Conservation (phyloP, 2,888 invertebrate genomes). For the Pseudoips prasinana region DNA sequence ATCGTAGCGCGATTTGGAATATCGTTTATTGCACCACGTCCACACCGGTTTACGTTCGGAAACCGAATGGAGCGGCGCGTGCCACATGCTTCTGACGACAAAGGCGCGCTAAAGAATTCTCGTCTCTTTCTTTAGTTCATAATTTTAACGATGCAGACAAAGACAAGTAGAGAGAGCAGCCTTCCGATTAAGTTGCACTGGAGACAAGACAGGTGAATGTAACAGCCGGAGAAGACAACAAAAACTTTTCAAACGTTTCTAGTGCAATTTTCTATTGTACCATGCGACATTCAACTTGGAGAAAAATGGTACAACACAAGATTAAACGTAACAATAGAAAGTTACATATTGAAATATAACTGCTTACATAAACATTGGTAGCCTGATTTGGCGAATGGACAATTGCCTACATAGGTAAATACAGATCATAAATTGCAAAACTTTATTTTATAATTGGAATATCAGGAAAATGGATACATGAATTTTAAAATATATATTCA, state of each 20-base stretch:
- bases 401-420: too few relatives aligned
- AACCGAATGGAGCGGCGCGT: slow-evolving; percentile 78
- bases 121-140: slow-evolving; percentile 61
- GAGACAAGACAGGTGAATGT: slow-evolving; percentile 75
- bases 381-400: too few relatives aligned
- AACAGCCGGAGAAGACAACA: slow-evolving; percentile 62
- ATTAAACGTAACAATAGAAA: slow-evolving; percentile 28
- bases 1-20: slow-evolving; percentile 54
- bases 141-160: slow-evolving; percentile 51
- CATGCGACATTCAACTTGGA: slow-evolving; percentile 39
- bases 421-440: too few relatives aligned
- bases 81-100: slow-evolving; percentile 64
- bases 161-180: slow-evolving; percentile 49
- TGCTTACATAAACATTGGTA: too few relatives aligned
- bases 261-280: slow-evolving; percentile 59
- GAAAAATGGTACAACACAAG: slow-evolving; percentile 37
- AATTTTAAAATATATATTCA: too few relatives aligned
- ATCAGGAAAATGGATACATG: too few relatives aligned
- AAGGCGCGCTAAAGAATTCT: slow-evolving; percentile 46
- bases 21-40: slow-evolving; percentile 50
- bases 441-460: too few relatives aligned
- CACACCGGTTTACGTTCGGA: slow-evolving; percentile 55
- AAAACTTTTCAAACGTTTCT: slow-evolving; percentile 70
- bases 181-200: slow-evolving; percentile 47
- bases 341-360: too few relatives aligned